These are phyloP conservation scores for Lymantria dispar DNA, from an alignment of 2,888 invertebrate species.

Conservation along the genomic window DNA sequence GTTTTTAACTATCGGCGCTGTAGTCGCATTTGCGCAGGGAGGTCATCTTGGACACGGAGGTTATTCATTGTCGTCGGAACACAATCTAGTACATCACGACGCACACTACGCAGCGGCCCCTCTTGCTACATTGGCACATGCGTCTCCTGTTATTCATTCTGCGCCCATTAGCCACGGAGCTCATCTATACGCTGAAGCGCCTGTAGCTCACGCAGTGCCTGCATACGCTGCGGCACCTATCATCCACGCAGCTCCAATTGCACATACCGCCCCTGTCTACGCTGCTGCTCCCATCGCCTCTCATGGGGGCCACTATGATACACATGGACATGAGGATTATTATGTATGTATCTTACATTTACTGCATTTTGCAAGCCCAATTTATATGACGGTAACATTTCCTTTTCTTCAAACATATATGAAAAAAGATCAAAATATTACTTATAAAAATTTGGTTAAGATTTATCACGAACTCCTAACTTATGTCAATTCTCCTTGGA, in stretches of 20 bases:
- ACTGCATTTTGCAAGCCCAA: no score
- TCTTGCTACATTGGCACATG: slow-evolving; percentile 29
- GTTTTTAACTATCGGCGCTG: slow-evolving; percentile 62
- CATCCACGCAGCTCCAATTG: slow-evolving; percentile 37
- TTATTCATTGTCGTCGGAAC: slow-evolving; percentile 33
- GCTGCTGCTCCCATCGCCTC: slow-evolving; percentile 34
- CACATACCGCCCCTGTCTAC: slow-evolving; percentile 32
- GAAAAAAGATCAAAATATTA: no score
- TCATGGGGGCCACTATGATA: slow-evolving; percentile 35
- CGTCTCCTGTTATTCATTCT: slow-evolving; percentile 37
- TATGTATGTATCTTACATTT: slow-evolving; percentile 45
- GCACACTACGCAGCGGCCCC: slow-evolving; percentile 27
- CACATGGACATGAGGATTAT: slow-evolving; percentile 52
- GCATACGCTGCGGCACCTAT: slow-evolving; percentile 29
- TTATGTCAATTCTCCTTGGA: no score
- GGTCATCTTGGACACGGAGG: slow-evolving; percentile 58
- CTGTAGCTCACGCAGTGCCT: slow-evolving; percentile 38
- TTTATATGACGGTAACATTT: no score
- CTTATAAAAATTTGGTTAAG: no score
- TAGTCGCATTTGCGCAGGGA: slow-evolving; percentile 72
- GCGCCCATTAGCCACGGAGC: slow-evolving; percentile 35
- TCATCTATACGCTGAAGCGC: slow-evolving; percentile 31
- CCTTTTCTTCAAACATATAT: no score
- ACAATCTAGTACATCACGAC: slow-evolving; percentile 40
- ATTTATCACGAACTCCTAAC: no score